These are phyloP conservation scores for Drosophila ananassae DNA, from an alignment of 1,140 invertebrate species.

Conservation along the genomic window DNA sequence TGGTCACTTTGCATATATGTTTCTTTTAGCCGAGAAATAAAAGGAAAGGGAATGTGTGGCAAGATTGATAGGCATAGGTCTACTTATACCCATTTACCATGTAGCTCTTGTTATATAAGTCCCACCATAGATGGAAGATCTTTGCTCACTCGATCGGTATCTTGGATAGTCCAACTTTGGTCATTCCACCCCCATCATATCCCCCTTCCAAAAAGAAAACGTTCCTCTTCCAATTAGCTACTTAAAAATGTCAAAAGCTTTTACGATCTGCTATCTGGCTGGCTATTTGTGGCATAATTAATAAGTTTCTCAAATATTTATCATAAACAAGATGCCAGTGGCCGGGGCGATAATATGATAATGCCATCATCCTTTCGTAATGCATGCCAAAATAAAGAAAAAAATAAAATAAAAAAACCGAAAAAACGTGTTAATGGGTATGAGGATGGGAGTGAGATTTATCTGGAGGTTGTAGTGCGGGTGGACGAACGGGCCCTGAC, in stretches of 20 bases:
- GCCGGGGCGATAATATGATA: constrained; percentile 69
- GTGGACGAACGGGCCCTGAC: constrained; percentile 18
- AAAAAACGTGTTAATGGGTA: constrained; percentile 58
- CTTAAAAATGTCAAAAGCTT: constrained; percentile 49
- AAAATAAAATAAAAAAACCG: constrained; percentile 49
- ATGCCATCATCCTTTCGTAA: constrained; percentile 64
- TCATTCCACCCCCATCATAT: constrained; percentile 23
- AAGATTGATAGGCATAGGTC: neutral
- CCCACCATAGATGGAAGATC: neutral
- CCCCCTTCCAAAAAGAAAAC: constrained; percentile 21
- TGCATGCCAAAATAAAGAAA: constrained; percentile 35
- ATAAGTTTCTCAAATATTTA: constrained; percentile 79
- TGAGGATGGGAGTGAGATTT: constrained; percentile 28
- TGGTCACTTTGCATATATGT: constrained; percentile 22
- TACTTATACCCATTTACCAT: neutral
- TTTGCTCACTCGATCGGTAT: constrained; percentile 12
- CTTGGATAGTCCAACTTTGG: constrained; percentile 25
- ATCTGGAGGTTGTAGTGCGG: constrained; percentile 30
- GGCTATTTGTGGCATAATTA: constrained; percentile 80
- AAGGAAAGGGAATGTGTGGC: constrained; percentile 28
- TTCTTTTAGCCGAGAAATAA: constrained; percentile 6
- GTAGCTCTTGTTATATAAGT: neutral
- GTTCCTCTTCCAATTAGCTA: constrained; percentile 47
- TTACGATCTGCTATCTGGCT: constrained; percentile 34
- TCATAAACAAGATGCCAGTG: constrained; percentile 74